Evolutionary conservation across 1,140 invertebrate species (phyloP).

Genomic region (Papilio helenus): DNA sequence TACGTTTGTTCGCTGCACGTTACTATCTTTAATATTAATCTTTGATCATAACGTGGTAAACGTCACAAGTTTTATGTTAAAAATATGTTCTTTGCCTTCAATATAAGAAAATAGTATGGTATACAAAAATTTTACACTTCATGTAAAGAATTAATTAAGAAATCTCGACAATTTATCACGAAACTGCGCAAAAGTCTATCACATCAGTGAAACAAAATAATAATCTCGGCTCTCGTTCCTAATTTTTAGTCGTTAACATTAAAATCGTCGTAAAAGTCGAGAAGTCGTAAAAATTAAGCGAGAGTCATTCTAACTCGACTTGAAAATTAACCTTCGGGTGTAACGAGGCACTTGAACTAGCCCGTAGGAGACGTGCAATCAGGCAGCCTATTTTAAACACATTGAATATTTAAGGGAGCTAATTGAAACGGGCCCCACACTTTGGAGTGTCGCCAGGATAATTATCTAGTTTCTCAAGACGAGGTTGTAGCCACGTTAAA

Average conservation of each 20-base stretch:
- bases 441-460: conserved; percentile 81
- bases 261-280: conserved; percentile 54
- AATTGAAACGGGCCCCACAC: conserved; percentile 82
- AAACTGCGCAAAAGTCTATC: background rate
- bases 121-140: background rate
- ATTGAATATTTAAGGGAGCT: conserved; percentile 83
- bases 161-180: background rate
- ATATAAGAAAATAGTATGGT: background rate
- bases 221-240: conserved; percentile 22
- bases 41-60: background rate
- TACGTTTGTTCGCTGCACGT: conserved; percentile 3
- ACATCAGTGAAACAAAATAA: conserved; percentile 8
- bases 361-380: conserved; percentile 60
- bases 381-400: conserved; percentile 81
- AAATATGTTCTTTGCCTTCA: background rate
- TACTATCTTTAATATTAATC: background rate
- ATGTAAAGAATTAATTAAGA: background rate
- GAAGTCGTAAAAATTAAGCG: conserved; percentile 69
- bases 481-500: conserved; percentile 80
- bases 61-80: background rate
- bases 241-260: conserved; percentile 43
- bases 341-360: conserved; percentile 75
- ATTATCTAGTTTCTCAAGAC: conserved; percentile 78
- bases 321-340: conserved; percentile 74
- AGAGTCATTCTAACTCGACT: conserved; percentile 57